These are phyloP conservation scores for Catostomus latipinnis DNA, from an alignment of 2,797 vertebrate genomes.

Conservation along the genomic window DNA sequence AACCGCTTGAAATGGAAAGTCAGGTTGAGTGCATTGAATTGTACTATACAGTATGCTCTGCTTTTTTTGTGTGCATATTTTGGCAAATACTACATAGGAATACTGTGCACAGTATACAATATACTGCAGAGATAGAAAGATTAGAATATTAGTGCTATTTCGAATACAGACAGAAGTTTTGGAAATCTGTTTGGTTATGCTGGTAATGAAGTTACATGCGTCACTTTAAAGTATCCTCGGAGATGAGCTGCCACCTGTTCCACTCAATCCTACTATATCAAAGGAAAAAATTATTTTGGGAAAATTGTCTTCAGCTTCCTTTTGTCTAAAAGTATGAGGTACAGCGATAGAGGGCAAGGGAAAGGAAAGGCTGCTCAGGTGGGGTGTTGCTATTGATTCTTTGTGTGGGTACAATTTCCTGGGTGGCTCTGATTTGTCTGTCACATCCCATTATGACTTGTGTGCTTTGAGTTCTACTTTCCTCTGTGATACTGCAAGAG, in stretches of 20 bases:
- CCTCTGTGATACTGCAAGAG: slow-evolving; percentile 65
- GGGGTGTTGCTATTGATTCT: slow-evolving; percentile 70
- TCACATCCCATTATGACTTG: slow-evolving; percentile 74
- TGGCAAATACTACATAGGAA: no score
- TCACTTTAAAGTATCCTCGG: neutral
- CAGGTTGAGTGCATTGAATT: no score
- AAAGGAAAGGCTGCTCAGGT: slow-evolving; percentile 43
- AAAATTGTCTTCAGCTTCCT: slow-evolving; percentile 43
- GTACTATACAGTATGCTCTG: no score
- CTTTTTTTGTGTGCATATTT: no score
- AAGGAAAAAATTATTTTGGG: neutral
- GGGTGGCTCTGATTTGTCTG: slow-evolving; percentile 74
- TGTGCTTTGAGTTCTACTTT: slow-evolving; percentile 66
- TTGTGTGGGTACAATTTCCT: slow-evolving; percentile 71
- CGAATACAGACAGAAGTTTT: no score
- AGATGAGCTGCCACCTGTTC: slow-evolving; percentile 3
- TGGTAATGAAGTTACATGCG: no score
- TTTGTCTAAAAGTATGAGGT: slow-evolving; percentile 22
- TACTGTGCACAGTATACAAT: no score
- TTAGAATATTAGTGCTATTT: no score
- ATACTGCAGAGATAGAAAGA: no score
- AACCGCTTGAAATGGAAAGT: no score
- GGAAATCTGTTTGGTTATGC: no score
- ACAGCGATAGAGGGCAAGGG: neutral
- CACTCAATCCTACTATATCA: neutral